Conservation (phyloP, 2,113 vertebrate genomes). For the Pseudorasbora parva region DNA sequence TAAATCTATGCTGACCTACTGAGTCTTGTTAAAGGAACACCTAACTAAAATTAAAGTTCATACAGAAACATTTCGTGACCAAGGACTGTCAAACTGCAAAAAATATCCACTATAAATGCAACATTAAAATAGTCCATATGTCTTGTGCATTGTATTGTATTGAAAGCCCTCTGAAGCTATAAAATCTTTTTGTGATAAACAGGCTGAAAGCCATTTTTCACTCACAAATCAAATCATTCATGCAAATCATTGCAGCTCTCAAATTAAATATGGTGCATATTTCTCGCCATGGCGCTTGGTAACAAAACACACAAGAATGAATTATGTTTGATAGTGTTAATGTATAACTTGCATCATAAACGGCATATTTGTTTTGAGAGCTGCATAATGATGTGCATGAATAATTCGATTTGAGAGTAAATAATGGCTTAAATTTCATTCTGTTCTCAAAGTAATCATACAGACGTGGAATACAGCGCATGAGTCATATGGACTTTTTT, state of each 20-base stretch:
- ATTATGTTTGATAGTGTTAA: conserved; percentile 4
- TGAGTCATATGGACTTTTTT: conserved; percentile 15
- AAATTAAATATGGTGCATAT: conserved; percentile 18
- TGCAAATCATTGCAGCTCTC: conserved; percentile 25
- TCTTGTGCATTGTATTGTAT: too few relatives aligned
- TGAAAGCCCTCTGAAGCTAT: too few relatives aligned
- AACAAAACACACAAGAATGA: conserved; percentile 11
- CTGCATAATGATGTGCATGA: conserved; percentile 20
- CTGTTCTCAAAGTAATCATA: conserved; percentile 14
- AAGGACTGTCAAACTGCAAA: background rate
- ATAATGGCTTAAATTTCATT: conserved; percentile 25
- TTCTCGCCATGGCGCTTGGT: background rate
- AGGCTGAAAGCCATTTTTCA: conserved; percentile 6
- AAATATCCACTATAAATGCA: background rate
- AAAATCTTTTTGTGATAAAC: too few relatives aligned
- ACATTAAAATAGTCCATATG: background rate
- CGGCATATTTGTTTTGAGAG: conserved; percentile 19
- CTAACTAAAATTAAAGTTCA: background rate
- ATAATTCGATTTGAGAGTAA: conserved; percentile 29
- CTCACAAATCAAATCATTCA: conserved; percentile 18
- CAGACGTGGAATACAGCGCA: background rate
- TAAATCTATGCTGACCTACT: too few relatives aligned
- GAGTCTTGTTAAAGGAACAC: background rate
- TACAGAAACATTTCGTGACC: too few relatives aligned
- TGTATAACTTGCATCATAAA: conserved; percentile 22